Conservation (phyloP, 2,113 vertebrate species). For the Beaufortia kweichowensis region DNA sequence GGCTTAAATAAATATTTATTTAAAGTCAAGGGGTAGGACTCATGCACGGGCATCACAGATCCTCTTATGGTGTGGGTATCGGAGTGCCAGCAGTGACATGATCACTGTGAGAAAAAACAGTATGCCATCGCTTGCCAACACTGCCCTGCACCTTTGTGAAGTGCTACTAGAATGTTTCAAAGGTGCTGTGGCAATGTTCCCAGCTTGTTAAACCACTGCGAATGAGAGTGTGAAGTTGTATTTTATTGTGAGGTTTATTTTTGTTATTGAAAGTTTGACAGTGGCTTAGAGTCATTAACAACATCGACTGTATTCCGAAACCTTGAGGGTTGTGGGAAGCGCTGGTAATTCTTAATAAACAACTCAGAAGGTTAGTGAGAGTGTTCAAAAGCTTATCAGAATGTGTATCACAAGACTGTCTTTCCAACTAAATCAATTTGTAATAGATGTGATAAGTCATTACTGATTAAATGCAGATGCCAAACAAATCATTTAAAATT, state of each 20-base stretch:
- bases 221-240: not conserved
- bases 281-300: conserved; percentile 37
- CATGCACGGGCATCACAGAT: conserved; percentile 39
- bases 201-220: conserved; percentile 14
- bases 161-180: conserved; percentile 32
- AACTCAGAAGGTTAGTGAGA: not conserved
- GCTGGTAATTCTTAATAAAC: conserved; percentile 9
- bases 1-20: conserved; percentile 54
- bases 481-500: too few relatives aligned
- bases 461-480: not conserved
- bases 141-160: conserved; percentile 36
- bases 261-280: conserved; percentile 40
- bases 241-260: conserved; percentile 44
- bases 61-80: conserved; percentile 57
- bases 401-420: not conserved
- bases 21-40: conserved; percentile 19
- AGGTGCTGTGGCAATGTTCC: conserved; percentile 23
- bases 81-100: conserved; percentile 41
- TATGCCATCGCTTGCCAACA: conserved; percentile 38
- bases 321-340: conserved; percentile 9
- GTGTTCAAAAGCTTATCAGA: not conserved
- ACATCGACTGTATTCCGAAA: not conserved
- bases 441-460: not conserved
- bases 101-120: conserved; percentile 52
- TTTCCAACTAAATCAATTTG: not conserved